Evolutionary conservation across 2,113 vertebrate genomes (phyloP).

Genomic region (Callipepla squamata): DNA sequence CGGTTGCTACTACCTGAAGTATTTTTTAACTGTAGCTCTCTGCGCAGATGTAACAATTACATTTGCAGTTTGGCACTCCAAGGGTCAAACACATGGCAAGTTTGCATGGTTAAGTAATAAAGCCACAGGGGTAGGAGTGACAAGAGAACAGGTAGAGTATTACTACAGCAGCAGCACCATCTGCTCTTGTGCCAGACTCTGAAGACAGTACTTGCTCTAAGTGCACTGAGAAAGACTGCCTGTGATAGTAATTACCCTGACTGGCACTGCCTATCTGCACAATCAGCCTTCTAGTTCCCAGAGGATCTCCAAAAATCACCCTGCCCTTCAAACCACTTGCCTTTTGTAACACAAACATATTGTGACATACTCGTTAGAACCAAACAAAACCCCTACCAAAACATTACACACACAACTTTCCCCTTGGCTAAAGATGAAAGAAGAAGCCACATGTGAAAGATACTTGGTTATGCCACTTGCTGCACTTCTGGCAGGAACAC

Average conservation of each 20-base stretch:
- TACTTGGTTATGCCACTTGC: background rate
- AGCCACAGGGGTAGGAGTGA: slow-evolving; percentile 62
- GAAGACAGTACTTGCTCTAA: slow-evolving; percentile 3
- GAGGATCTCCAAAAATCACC: slow-evolving; percentile 51
- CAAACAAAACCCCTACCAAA: slow-evolving; percentile 26
- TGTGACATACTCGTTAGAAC: slow-evolving; percentile 37
- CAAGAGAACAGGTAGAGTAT: slow-evolving; percentile 5
- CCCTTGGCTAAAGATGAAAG: slow-evolving; percentile 50
- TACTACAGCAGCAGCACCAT: slow-evolving; percentile 41
- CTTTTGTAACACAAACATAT: slow-evolving; percentile 46
- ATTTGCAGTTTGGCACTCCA: background rate
- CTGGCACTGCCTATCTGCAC: slow-evolving; percentile 2
- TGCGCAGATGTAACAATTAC: background rate
- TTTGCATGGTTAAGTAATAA: slow-evolving; percentile 55
- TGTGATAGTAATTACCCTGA: background rate
- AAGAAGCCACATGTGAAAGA: slow-evolving; percentile 18
- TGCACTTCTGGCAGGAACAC: background rate
- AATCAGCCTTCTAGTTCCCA: slow-evolving; percentile 33
- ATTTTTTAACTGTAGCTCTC: background rate
- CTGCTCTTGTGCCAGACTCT: slow-evolving; percentile 36
- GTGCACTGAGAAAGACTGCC: background rate
- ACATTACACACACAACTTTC: background rate
- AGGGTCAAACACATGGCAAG: slow-evolving; percentile 20
- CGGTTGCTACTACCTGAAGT: background rate
- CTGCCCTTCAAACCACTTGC: slow-evolving; percentile 60